phyloP scores from a whole-genome alignment of 2,113 vertebrate species.

The Erythrolamprus reginae region DNA sequence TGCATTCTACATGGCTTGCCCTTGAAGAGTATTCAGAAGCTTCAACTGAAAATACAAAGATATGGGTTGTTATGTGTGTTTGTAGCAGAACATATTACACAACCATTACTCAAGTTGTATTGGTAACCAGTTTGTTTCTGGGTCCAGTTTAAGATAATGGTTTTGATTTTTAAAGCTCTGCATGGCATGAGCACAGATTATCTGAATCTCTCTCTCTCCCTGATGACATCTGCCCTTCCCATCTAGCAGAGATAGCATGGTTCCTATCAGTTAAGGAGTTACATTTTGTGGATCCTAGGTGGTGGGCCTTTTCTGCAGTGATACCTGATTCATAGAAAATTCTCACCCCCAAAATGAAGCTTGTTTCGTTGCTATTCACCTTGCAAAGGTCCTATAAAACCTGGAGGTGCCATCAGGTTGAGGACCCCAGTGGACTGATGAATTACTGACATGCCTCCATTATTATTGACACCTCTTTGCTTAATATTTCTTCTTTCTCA shows the following conservation, averaged over 20 bases:
- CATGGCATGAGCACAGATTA: not conserved
- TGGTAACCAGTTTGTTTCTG: not conserved
- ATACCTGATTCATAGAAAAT: not conserved
- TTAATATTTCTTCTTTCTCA: not conserved
- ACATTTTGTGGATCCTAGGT: not conserved
- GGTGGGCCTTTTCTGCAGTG: not conserved
- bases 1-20: not conserved
- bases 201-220: not conserved
- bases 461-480: not conserved
- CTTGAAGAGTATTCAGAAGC: not conserved
- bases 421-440: not conserved
- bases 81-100: not conserved
- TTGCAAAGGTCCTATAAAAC: not conserved
- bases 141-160: not conserved
- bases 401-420: not conserved
- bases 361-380: not conserved
- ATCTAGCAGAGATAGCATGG: not conserved
- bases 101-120: not conserved
- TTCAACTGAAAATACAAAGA: not conserved
- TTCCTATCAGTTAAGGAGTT: not conserved
- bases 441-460: not conserved
- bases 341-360: not conserved
- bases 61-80: not conserved
- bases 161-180: not conserved
- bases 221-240: not conserved